These are phyloP conservation scores for Chironomus striatipennis DNA, from an alignment of 1,140 invertebrate species.

Conservation along the genomic window DNA sequence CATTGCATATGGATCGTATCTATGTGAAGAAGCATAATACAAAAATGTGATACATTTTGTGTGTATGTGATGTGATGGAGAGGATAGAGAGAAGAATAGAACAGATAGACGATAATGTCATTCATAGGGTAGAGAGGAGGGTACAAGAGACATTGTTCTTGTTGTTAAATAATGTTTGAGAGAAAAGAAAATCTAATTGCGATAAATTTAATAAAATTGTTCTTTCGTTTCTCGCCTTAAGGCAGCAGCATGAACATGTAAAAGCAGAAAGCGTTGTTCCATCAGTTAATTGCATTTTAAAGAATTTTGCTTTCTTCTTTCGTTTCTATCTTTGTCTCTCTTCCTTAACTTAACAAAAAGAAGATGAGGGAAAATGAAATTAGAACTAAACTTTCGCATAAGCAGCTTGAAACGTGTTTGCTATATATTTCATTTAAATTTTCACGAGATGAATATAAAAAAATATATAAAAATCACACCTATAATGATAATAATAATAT, in stretches of 20 bases:
- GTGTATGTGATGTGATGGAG: background rate
- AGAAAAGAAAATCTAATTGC: background rate
- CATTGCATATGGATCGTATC: background rate
- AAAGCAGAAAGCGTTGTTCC: background rate
- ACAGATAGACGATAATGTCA: background rate
- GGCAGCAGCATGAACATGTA: background rate
- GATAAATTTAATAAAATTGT: conserved; percentile 15
- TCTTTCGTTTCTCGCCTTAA: background rate
- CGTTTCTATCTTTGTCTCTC: too few relatives aligned
- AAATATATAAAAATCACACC: background rate
- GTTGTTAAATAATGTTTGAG: too few relatives aligned
- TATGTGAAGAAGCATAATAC: background rate
- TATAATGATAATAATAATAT: background rate
- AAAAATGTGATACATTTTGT: background rate
- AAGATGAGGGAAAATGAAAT: too few relatives aligned
- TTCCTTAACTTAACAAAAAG: too few relatives aligned
- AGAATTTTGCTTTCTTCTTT: too few relatives aligned
- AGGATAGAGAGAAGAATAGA: background rate
- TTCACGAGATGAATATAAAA: background rate
- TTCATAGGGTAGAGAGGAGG: background rate
- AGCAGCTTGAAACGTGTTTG: background rate
- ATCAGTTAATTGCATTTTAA: conserved; percentile 5
- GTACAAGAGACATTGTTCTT: background rate
- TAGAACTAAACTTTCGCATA: too few relatives aligned
- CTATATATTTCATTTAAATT: background rate